These are phyloP conservation scores for Cyrtorhinus lividipennis DNA, from an alignment of 1,140 invertebrate species.

Conservation along the genomic window DNA sequence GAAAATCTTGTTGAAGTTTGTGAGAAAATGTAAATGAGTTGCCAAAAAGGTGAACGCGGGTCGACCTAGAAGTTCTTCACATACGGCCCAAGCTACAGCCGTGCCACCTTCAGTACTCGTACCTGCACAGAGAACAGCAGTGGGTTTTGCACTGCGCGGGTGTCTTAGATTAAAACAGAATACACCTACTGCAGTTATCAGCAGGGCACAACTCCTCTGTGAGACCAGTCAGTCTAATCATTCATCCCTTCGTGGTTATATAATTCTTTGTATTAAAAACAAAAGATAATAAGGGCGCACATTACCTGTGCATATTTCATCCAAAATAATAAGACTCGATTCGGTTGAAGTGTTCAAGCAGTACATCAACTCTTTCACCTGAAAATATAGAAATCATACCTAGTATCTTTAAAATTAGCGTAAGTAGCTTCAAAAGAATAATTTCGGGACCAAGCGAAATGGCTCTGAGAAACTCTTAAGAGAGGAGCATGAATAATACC, in stretches of 20 bases:
- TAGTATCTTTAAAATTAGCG: not conserved
- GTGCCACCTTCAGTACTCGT: slow-evolving; percentile 72
- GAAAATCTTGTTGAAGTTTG: slow-evolving; percentile 55
- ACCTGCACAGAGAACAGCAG: slow-evolving; percentile 29
- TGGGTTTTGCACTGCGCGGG: too few species aligned
- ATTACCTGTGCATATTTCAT: slow-evolving; percentile 60
- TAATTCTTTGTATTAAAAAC: not conserved
- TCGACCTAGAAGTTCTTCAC: slow-evolving; percentile 51
- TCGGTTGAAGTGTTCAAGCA: slow-evolving; percentile 53
- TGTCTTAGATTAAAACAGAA: too few species aligned
- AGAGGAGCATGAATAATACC: too few species aligned
- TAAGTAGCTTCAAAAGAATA: not conserved
- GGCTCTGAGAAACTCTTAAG: too few species aligned
- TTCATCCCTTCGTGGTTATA: not conserved
- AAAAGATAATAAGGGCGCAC: not conserved
- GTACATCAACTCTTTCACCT: slow-evolving; percentile 72
- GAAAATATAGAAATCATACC: too few species aligned
- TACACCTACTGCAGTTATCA: too few species aligned
- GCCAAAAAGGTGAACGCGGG: slow-evolving; percentile 65
- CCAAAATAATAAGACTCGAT: slow-evolving; percentile 67
- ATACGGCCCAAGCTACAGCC: slow-evolving; percentile 64
- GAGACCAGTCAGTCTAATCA: too few species aligned
- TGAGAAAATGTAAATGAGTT: slow-evolving; percentile 66
- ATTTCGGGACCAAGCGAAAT: too few species aligned
- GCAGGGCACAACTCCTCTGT: too few species aligned